A percentile compares a stretch with the other conserved stretches of the same genome.
These are phyloP conservation scores for Nothobranchius furzeri DNA, from an alignment of 2,113 vertebrate species.

Conservation along the genomic window DNA sequence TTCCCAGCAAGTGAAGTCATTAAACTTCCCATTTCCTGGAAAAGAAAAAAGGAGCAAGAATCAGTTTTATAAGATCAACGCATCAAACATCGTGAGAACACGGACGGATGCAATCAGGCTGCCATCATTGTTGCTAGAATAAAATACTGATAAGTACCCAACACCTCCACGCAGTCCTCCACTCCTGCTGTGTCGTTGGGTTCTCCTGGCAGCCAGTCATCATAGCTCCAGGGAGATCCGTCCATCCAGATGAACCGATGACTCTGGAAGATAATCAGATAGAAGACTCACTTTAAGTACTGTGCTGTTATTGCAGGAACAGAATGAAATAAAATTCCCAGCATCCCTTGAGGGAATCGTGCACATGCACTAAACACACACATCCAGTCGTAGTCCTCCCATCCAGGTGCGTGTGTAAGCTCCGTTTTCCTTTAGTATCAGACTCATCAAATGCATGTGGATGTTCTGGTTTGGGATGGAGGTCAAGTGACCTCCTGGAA, in stretches of 20 bases:
- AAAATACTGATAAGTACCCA: slow-evolving; percentile 3
- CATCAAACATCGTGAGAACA: slow-evolving; percentile 3
- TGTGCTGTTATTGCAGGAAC: background rate
- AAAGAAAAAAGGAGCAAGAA: slow-evolving; percentile 19
- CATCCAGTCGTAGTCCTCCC: slow-evolving; percentile 52
- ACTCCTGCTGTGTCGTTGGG: slow-evolving; percentile 44
- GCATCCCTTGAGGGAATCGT: too few species aligned
- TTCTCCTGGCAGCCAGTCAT: slow-evolving; percentile 59
- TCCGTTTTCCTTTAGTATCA: slow-evolving; percentile 46
- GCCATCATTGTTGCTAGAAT: too few species aligned
- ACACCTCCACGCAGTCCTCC: slow-evolving; percentile 63
- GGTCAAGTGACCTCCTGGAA: slow-evolving; percentile 63
- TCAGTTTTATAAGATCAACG: too few species aligned
- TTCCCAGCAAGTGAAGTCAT: slow-evolving; percentile 60
- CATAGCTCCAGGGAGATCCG: slow-evolving; percentile 56
- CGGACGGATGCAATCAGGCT: too few species aligned
- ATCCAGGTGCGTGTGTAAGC: slow-evolving; percentile 48
- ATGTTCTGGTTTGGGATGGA: slow-evolving; percentile 49
- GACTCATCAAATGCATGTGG: slow-evolving; percentile 46
- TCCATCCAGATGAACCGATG: slow-evolving; percentile 69
- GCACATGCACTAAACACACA: slow-evolving; percentile 32
- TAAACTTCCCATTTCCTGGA: slow-evolving; percentile 63
- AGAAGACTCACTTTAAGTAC: background rate
- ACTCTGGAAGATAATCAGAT: slow-evolving; percentile 43
- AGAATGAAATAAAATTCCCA: background rate